These are phyloP conservation scores for Tetraodon nigroviridis DNA, from an alignment of 2,113 vertebrate species.

Conservation along the genomic window DNA sequence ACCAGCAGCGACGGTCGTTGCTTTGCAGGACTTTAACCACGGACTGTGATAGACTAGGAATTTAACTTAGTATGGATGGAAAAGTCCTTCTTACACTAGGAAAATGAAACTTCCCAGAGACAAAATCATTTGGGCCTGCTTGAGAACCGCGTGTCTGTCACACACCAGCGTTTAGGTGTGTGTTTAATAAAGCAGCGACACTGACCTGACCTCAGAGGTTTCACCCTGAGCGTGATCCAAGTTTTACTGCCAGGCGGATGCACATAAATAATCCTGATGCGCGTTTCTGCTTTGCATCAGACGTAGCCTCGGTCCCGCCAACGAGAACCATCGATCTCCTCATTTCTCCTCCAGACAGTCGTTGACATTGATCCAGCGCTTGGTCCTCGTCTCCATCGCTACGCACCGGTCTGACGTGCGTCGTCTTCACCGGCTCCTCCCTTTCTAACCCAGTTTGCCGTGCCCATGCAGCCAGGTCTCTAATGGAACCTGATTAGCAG, in stretches of 20 bases:
- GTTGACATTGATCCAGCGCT: constrained; percentile 47
- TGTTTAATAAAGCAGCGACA: constrained; percentile 19
- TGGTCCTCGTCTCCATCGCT: constrained; percentile 29
- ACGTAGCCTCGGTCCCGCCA: constrained; percentile 22
- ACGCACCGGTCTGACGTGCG: constrained; percentile 11
- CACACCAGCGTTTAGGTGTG: background rate
- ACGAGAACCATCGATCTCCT: constrained; percentile 25
- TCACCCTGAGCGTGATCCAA: constrained; percentile 14
- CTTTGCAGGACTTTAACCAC: background rate
- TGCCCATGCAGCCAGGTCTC: constrained; percentile 26
- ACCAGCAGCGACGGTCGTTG: constrained; percentile 19
- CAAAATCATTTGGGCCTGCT: no score
- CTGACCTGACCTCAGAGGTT: constrained; percentile 34
- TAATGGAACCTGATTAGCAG: constrained; percentile 32
- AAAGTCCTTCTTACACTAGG: no score
- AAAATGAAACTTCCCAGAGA: no score
- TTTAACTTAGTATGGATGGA: no score
- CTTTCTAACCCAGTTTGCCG: constrained; percentile 21
- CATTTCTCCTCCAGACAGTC: constrained; percentile 47
- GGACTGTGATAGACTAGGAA: no score
- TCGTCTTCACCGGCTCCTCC: constrained; percentile 30
- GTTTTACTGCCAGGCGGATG: constrained; percentile 11
- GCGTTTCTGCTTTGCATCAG: constrained; percentile 25
- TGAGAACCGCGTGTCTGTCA: no score
- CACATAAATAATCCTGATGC: constrained; percentile 42